Conservation (phyloP, 2,113 vertebrate genomes). For the Channa argus region DNA sequence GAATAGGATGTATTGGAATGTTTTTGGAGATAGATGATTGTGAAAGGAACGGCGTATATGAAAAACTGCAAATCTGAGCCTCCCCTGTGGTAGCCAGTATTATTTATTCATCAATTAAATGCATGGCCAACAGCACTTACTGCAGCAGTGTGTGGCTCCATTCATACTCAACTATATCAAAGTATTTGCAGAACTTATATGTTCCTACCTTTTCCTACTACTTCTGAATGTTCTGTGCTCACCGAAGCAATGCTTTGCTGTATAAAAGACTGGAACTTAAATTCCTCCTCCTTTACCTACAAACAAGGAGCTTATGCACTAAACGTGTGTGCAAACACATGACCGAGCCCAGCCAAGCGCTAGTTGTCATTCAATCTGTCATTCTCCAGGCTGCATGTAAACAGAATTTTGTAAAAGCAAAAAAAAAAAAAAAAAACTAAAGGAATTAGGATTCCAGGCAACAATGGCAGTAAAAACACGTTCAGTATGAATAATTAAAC, state of each 20-base stretch:
- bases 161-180: constrained; percentile 35
- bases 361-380: constrained; percentile 15
- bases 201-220: constrained; percentile 2
- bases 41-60: constrained; percentile 26
- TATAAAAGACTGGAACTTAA: neutral
- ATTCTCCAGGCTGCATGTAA: constrained; percentile 42
- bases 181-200: constrained; percentile 21
- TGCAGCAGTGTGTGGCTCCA: constrained; percentile 5
- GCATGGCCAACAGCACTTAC: constrained; percentile 7
- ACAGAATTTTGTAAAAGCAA: constrained; percentile 24
- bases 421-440: neutral
- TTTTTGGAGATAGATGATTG: constrained; percentile 45
- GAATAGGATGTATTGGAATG: constrained; percentile 45
- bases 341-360: constrained; percentile 9
- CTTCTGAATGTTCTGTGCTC: neutral
- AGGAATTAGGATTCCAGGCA: constrained; percentile 35
- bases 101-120: constrained; percentile 58
- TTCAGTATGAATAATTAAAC: constrained; percentile 73
- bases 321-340: neutral
- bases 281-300: constrained; percentile 1
- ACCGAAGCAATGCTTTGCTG: neutral
- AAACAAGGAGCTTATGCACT: constrained; percentile 23
- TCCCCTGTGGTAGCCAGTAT: constrained; percentile 37
- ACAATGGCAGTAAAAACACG: constrained; percentile 39
- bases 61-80: constrained; percentile 27